Conservation (phyloP, 2,113 vertebrate species). For the Atlantisia rogersi region DNA sequence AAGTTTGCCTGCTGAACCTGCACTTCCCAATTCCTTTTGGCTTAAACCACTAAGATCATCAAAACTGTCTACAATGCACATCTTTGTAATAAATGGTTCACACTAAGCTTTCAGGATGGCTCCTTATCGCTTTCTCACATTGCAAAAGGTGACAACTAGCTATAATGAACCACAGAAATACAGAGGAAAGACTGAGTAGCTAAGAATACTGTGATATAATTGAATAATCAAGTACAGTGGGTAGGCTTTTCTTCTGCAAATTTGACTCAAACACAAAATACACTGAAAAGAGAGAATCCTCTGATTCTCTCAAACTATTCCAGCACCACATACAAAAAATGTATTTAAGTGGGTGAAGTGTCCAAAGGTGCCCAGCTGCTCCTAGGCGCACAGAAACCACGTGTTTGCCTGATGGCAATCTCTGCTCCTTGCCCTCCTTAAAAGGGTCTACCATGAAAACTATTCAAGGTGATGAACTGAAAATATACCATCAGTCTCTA, state of each 20-base stretch:
- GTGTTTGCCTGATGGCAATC: not conserved
- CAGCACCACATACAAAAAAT: not conserved
- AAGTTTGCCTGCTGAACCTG: not conserved
- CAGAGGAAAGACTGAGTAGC: not conserved
- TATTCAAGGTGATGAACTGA: not conserved
- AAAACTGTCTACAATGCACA: not conserved
- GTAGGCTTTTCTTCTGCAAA: not conserved
- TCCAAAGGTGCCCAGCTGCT: not conserved
- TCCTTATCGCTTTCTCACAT: constrained; percentile 10
- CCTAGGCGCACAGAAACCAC: not conserved
- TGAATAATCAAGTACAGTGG: not conserved
- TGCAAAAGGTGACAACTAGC: not conserved
- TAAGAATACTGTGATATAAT: not conserved
- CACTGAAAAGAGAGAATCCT: not conserved
- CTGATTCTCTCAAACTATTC: not conserved
- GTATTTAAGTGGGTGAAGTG: not conserved
- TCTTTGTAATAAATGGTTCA: constrained; percentile 11
- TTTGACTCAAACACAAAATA: not conserved
- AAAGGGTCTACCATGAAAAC: not conserved
- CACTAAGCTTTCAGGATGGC: not conserved
- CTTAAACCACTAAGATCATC: not conserved
- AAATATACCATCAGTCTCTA: not conserved
- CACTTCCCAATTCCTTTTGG: not conserved
- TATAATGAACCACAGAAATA: not conserved
- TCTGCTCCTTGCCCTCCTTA: not conserved